Evolutionary conservation across 2,888 invertebrate genomes (phyloP), one percentile per base, ranked within the genome.

Genomic region (Punctoribates punctum): DNA sequence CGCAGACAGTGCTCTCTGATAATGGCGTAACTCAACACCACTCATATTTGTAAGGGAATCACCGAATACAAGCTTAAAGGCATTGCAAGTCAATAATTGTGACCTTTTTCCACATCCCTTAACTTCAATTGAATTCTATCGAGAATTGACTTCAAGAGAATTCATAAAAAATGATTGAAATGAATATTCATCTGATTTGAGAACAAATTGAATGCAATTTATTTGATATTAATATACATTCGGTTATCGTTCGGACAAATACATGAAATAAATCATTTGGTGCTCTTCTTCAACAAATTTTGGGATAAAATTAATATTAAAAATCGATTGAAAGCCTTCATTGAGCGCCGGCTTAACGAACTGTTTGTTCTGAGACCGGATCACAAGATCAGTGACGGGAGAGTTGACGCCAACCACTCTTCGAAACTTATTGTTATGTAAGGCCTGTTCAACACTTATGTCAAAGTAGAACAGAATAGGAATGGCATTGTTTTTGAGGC

Each of bases 351-450:
- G 75, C 51, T 15, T n/a, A 6, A 48, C 62, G 29, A 76, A 76
- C n/a, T 67, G 65, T 73, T 77, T 77, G 23, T 73, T 62, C 6
- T 76, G 75, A 3, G 73, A 29, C 17, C 29, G 34, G 20, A 77
- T 77, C 13, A 77, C 54, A 17, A 77, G 42, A 20, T 73, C 70
- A 38, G 77, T 51, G 20, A 77, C 77, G 23, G 75, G 29, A 48
- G 34, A 34, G n/a, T 73, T 25, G 17, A 29, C 25, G 11, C 65
- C 65, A 9, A 60, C 73, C 4, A 75, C n/a, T 62, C 42, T n/a
- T n/a, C 77, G 60, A 48, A 48, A 77, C 27, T 27, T 42, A 70
- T 77, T 77, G 38, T 76, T 75, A 57, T 77, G 77, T 8, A 77
- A 27, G 27, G 72, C 27, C 17, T 77, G 77, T 46, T 73, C 23